Base-by-base conservation (phyloP, 2,888 invertebrate species). In the Liopterus haemorrhoidalis region DNA sequence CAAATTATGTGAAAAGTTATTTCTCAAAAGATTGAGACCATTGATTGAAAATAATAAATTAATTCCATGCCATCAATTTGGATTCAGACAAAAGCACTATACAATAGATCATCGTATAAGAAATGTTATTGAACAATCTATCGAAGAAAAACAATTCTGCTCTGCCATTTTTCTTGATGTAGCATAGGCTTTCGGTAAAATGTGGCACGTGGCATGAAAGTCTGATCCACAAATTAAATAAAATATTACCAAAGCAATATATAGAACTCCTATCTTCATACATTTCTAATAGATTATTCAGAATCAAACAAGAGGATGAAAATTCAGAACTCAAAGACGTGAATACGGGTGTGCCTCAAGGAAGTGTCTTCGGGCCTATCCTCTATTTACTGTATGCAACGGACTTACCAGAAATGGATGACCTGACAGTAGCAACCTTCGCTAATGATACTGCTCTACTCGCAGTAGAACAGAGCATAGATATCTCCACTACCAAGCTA, bases 71-170 rank as follows among this genome's bases (percentile, higher is more conserved):
- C 27, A 27, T 27, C 27, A 27, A 6, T 27, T 27, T 6, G 27
- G 27, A 11, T 4, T 25, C 12, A n/a, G 27, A 12, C 11, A 25
- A 25, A 25, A 25, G 27, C 53, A 57, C 25, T 40, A 47, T 5
- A 54, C 53, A 6, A 50, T 49, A 5, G 54, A 57, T 11, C 45
- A 52, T 15, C 45, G 53, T 33, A 40, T 57, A 0, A 32, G 24
- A 2, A 38, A 44, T 15, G 35, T 41, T 24, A 57, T 54, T 2
- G 32, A 35, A 14, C 15, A n/a, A 3, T 27, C 37, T 2, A 12
- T 52, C 1, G 47, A 52, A 37, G 21, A 39, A 2, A 48, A 49
- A 31, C 19, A 48, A 25, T 28, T 49, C 20, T 48, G 50, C 24
- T 19, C 51, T 18, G 25, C 39, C 5, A 25, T 46, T 1, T 54